Percentiles rank a stretch among this genome's conserved stretches.
Evolutionary conservation across 2,113 vertebrate genomes (phyloP).

Genomic region (Catharus bicknelli): DNA sequence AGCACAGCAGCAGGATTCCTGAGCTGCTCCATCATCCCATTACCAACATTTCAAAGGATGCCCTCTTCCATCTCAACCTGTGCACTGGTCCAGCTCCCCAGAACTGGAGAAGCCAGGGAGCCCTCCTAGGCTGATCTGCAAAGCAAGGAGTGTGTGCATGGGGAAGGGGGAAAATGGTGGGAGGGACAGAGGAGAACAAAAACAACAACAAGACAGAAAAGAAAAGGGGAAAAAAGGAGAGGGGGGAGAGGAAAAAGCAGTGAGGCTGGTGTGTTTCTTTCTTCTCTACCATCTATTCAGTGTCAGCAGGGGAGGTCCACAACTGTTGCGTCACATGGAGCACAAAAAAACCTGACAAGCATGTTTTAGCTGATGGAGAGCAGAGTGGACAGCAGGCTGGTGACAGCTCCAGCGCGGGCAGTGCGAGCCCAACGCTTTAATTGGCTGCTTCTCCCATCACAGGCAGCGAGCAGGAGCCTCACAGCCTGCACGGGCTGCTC

Average conservation of each 20-base stretch:
- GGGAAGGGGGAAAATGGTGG: background rate
- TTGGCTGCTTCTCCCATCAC: background rate
- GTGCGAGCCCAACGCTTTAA: background rate
- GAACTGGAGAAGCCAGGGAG: background rate
- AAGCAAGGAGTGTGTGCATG: accelerated
- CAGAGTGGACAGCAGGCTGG: slow-evolving; percentile 53
- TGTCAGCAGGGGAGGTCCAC: slow-evolving; percentile 54
- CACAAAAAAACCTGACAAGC: slow-evolving; percentile 46
- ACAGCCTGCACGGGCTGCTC: slow-evolving; percentile 2
- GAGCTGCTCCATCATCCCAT: background rate
- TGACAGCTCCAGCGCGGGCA: background rate
- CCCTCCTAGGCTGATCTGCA: background rate
- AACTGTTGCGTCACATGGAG: slow-evolving; percentile 44
- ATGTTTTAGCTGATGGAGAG: slow-evolving; percentile 42
- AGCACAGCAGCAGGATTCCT: background rate
- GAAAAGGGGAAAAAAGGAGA: too few relatives aligned
- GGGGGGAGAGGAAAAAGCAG: background rate
- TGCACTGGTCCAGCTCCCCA: background rate
- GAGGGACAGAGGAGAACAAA: background rate
- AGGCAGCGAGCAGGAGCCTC: background rate
- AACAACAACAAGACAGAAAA: background rate
- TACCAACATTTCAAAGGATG: background rate
- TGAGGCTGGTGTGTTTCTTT: background rate
- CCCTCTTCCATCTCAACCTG: background rate
- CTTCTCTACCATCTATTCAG: slow-evolving; percentile 19